phyloP scores from a whole-genome alignment of 92 coral and sea anemone genomes.

The Diadumene lineata region DNA sequence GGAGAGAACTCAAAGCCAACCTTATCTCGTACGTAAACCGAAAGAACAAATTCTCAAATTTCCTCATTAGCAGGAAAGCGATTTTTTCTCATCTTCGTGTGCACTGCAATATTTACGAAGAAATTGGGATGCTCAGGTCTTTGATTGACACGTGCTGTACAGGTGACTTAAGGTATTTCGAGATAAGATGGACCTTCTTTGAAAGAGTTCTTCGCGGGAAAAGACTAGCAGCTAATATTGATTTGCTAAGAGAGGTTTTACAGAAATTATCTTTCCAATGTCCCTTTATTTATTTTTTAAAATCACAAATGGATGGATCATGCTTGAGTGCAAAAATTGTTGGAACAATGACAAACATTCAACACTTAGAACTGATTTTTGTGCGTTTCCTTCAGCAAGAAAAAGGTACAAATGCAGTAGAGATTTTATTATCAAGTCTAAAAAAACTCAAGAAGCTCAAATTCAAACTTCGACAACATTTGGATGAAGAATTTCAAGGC shows the following conservation, averaged over 20 bases:
- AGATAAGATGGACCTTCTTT: slow-evolving; percentile 38
- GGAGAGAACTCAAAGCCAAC: neutral
- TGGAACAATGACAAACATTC: slow-evolving; percentile 38
- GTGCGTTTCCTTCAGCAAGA: neutral
- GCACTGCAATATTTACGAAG: slow-evolving; percentile 40
- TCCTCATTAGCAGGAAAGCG: slow-evolving; percentile 55
- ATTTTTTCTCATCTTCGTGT: slow-evolving; percentile 38
- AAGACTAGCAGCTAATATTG: neutral
- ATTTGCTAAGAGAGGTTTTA: slow-evolving; percentile 33
- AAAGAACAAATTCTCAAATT: slow-evolving; percentile 41
- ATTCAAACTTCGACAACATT: slow-evolving; percentile 37
- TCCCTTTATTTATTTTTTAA: slow-evolving; percentile 30
- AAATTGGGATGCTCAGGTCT: slow-evolving; percentile 27
- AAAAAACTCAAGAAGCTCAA: slow-evolving; percentile 48
- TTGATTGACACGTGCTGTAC: slow-evolving; percentile 48
- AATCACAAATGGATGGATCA: slow-evolving; percentile 51
- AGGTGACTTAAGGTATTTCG: slow-evolving; percentile 38
- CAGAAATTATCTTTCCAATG: slow-evolving; percentile 24
- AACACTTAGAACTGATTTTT: slow-evolving; percentile 39
- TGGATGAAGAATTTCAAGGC: slow-evolving; percentile 34
- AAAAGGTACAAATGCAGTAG: slow-evolving; percentile 13
- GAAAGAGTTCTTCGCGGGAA: slow-evolving; percentile 10
- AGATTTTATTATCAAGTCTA: slow-evolving; percentile 36
- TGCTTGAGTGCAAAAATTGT: slow-evolving; percentile 40
- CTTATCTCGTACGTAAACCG: slow-evolving; percentile 26